Evolutionary conservation across 1,140 invertebrate genomes (phyloP).

Genomic region (Trichonephila clavipes): DNA sequence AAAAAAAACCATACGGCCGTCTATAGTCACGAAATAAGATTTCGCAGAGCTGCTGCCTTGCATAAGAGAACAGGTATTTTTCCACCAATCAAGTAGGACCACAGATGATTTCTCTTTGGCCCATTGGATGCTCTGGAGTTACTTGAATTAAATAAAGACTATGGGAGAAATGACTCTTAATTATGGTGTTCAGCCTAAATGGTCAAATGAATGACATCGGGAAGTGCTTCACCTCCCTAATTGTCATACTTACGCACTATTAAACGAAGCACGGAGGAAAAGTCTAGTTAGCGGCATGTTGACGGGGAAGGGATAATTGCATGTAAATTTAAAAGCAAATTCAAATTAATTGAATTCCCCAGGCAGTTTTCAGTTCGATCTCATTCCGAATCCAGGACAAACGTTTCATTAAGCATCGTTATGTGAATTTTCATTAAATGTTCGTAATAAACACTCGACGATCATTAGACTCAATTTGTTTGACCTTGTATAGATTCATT

Average conservation of each 20-base stretch:
- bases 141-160: conserved; percentile 62
- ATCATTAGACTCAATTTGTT: conserved; percentile 17
- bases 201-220: conserved; percentile 49
- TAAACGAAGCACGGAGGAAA: conserved; percentile 5
- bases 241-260: conserved; percentile 33
- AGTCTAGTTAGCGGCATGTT: conserved; percentile 19
- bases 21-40: conserved; percentile 52
- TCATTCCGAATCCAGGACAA: not conserved
- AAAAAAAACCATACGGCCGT: conserved; percentile 32
- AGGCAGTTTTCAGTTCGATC: not conserved
- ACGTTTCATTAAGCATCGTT: conserved; percentile 34
- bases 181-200: conserved; percentile 58
- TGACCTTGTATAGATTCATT: not conserved
- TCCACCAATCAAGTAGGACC: conserved; percentile 37
- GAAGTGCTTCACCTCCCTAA: conserved; percentile 26
- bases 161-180: conserved; percentile 60
- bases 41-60: conserved; percentile 44
- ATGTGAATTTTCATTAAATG: conserved; percentile 27
- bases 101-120: conserved; percentile 11
- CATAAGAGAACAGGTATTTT: conserved; percentile 54
- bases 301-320: conserved; percentile 15
- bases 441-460: conserved; percentile 14
- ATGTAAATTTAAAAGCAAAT: conserved; percentile 47
- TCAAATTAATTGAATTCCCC: conserved; percentile 35
- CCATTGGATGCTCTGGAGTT: conserved; percentile 36